A percentile compares a stretch with the other conserved stretches of the same genome.
Evolutionary conservation across 2,888 invertebrate species (phyloP).

Genomic region (Dicyrtomina minuta): DNA sequence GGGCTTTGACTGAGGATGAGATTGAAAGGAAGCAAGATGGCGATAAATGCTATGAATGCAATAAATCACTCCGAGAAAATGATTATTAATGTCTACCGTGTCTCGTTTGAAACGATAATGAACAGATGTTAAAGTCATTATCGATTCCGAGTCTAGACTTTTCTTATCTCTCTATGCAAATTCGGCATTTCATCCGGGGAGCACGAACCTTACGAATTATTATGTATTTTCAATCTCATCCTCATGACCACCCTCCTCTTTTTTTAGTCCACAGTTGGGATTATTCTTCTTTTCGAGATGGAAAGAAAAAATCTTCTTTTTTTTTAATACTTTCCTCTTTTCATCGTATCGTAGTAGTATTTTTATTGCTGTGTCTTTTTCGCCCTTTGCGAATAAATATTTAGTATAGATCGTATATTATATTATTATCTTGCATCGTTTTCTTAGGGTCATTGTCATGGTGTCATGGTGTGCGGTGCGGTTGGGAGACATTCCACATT

Average conservation of each 20-base stretch:
- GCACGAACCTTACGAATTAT: too few relatives aligned
- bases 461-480: too few relatives aligned
- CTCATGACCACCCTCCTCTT: not conserved
- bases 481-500: too few relatives aligned
- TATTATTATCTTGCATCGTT: too few relatives aligned
- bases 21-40: constrained; percentile 1
- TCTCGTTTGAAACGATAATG: constrained; percentile 41
- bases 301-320: not conserved
- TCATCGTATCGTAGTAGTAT: constrained; percentile 9
- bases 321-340: not conserved
- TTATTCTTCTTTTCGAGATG: not conserved
- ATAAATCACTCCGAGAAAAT: constrained; percentile 48
- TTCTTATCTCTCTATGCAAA: constrained; percentile 39
- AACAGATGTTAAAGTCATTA: constrained; percentile 46
- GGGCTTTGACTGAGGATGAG: not conserved
- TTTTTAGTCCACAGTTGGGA: not conserved
- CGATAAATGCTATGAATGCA: constrained; percentile 27
- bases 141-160: constrained; percentile 36
- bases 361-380: constrained; percentile 18
- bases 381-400: too few relatives aligned
- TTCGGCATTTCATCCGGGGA: constrained; percentile 19
- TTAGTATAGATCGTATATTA: too few relatives aligned
- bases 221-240: not conserved
- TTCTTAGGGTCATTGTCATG: too few relatives aligned
- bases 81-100: constrained; percentile 45